Evolutionary conservation across 2,888 invertebrate genomes (phyloP), one percentile per base, ranked within the genome.

Genomic region (Odontomyia ornata): DNA sequence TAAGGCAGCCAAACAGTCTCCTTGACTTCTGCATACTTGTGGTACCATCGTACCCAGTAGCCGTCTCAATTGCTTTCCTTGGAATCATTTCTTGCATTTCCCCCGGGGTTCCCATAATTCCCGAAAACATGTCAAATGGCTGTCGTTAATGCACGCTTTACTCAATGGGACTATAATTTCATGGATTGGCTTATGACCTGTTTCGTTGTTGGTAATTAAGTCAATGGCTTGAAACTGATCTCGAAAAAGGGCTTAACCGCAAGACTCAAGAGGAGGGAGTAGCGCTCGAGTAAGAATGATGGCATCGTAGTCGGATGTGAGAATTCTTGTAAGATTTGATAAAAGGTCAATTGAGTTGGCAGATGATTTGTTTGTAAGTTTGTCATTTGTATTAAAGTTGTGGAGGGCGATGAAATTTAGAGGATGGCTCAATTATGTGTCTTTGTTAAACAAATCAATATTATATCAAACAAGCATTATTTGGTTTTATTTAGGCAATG

Each of bases 171-270:
- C 64, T 64, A 30, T 64, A 64, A 64, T 64, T 64, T 64, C 30
- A 64, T 64, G 64, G 64, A 64, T 64, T 64, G 64, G 21, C 64
- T 64, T 64, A 30, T 64, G 64, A 64, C 64, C 64, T 64, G 64
- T 64, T 64, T 64, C 3, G 64, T 64, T 64, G 64, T 30, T 23
- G 30, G n/a, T 25, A 64, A 64, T 64, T 64, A 64, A 64, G 64
- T n/a, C 64, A 60, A n/a, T 36, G 36, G 52, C 52, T 4, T 52
- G 52, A 15, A 9, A 36, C 36, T 36, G 9, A 36, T 36, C 36
- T 36, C 9, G 5, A 5, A 36, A 9, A 36, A 36, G 52, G 52
- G 52, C 36, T 36, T 36, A 36, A 52, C 43, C 52, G n/a, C 18
- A 4, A 52, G 52, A 4, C 52, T 52, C 52, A 52, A 4, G 52